A percentile compares a stretch with the other conserved stretches of the same genome.
phyloP scores from a whole-genome alignment of 1,140 invertebrate species.

The Drosophila lowei region DNA sequence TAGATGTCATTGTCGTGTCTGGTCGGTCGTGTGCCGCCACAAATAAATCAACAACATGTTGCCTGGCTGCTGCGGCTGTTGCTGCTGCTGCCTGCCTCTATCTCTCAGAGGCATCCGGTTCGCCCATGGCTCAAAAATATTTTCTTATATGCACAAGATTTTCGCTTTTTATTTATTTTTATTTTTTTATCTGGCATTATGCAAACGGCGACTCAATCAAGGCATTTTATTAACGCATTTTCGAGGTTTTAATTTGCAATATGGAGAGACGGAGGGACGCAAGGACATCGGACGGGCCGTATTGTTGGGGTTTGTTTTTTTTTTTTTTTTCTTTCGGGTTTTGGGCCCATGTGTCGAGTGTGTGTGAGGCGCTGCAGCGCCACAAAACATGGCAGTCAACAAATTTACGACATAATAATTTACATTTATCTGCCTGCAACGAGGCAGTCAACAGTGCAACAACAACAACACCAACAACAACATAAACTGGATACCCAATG shows the following conservation, averaged over 20 bases:
- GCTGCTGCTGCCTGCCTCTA: constrained; percentile 28
- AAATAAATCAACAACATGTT: constrained; percentile 71
- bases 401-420: constrained; percentile 83
- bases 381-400: constrained; percentile 82
- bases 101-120: constrained; percentile 70
- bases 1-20: constrained; percentile 60
- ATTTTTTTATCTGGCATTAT: constrained; percentile 44
- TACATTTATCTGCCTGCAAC: constrained; percentile 82
- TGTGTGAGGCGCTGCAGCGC: constrained; percentile 30
- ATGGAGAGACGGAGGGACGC: constrained; percentile 3
- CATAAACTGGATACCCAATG: constrained; percentile 56
- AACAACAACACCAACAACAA: constrained; percentile 37
- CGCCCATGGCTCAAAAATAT: constrained; percentile 56
- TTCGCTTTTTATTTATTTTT: constrained; percentile 23
- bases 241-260: constrained; percentile 60
- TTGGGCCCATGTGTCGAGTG: constrained; percentile 5
- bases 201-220: constrained; percentile 71
- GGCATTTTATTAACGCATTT: constrained; percentile 72
- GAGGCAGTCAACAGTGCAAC: constrained; percentile 62
- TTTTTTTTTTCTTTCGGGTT: constrained; percentile 6
- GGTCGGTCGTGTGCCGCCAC: constrained; percentile 66
- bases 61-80: not conserved
- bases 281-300: constrained; percentile 7
- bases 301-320: constrained; percentile 34
- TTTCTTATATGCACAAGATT: constrained; percentile 22